Evolutionary conservation across 2,113 vertebrate genomes (phyloP).

Genomic region (Pelusios castaneus): DNA sequence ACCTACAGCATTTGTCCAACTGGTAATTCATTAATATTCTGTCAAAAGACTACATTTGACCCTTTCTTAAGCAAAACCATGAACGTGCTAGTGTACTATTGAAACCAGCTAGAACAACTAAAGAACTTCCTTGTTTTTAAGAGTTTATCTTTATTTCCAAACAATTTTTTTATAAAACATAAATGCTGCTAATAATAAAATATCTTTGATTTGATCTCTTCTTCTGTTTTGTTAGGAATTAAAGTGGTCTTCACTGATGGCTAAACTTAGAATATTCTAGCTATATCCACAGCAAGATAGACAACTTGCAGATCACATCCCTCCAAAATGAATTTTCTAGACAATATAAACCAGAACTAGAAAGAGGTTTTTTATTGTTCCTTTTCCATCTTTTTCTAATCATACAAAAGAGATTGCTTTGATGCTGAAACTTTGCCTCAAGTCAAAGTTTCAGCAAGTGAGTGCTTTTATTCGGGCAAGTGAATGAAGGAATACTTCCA

Average conservation of each 20-base stretch:
- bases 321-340: neutral
- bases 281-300: neutral
- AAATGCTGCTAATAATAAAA: neutral
- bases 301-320: neutral
- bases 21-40: fast-evolving
- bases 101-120: neutral
- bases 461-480: neutral
- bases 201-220: neutral
- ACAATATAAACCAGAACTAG: neutral
- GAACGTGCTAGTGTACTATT: neutral
- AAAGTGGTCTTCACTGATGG: too few relatives aligned
- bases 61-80: constrained; percentile 26
- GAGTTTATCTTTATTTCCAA: neutral
- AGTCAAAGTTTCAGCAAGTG: neutral
- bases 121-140: neutral
- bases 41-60: neutral
- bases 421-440: neutral
- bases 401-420: neutral
- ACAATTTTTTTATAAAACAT: neutral
- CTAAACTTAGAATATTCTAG: neutral
- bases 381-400: neutral
- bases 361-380: neutral
- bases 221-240: neutral
- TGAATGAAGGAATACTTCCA: neutral
- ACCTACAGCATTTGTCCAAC: neutral